Evolutionary conservation across 1,140 invertebrate species (phyloP).

Genomic region (Platyura marginata): DNA sequence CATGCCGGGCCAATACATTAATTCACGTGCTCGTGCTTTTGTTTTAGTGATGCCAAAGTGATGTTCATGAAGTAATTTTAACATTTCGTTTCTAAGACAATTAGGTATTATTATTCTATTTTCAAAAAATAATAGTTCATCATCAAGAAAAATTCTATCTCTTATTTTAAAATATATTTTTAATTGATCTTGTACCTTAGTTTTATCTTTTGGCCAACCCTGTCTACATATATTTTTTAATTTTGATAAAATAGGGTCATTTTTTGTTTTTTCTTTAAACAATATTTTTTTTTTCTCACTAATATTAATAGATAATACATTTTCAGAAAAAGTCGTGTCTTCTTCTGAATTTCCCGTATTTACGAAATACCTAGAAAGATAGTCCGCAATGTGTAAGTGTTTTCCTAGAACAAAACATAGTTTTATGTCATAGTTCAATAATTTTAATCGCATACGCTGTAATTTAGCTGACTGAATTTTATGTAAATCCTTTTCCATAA

Average conservation of each 20-base stretch:
- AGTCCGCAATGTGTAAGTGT: constrained; percentile 13
- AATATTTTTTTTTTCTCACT: constrained; percentile 1
- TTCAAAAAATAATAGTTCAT: constrained; percentile 4
- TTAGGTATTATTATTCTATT: constrained; percentile 4
- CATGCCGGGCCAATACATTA: constrained; percentile 1
- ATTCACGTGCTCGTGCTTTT: neutral
- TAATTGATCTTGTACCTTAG: neutral
- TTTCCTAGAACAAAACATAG: constrained; percentile 12
- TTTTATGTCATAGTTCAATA: constrained; percentile 19
- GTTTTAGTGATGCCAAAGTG: constrained; percentile 3
- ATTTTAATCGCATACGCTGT: constrained; percentile 21
- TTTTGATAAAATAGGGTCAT: constrained; percentile 1
- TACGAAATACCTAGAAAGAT: constrained; percentile 10
- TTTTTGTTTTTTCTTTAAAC: constrained; percentile 2
- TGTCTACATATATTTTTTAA: neutral
- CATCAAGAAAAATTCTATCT: constrained; percentile 2
- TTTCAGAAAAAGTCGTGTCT: neutral
- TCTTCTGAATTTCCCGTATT: constrained; percentile 2
- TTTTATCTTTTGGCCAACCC: constrained; percentile 1
- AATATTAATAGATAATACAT: constrained; percentile 4
- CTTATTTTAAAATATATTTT: constrained; percentile 2
- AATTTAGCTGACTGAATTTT: constrained; percentile 17
- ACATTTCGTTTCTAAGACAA: neutral
- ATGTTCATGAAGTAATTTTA: neutral
- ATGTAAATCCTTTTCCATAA: constrained; percentile 19